Percentiles rank a stretch among this genome's conserved stretches.
These are phyloP conservation scores for Drosophila lowei DNA, from an alignment of 1,140 invertebrate genomes.

Conservation along the genomic window DNA sequence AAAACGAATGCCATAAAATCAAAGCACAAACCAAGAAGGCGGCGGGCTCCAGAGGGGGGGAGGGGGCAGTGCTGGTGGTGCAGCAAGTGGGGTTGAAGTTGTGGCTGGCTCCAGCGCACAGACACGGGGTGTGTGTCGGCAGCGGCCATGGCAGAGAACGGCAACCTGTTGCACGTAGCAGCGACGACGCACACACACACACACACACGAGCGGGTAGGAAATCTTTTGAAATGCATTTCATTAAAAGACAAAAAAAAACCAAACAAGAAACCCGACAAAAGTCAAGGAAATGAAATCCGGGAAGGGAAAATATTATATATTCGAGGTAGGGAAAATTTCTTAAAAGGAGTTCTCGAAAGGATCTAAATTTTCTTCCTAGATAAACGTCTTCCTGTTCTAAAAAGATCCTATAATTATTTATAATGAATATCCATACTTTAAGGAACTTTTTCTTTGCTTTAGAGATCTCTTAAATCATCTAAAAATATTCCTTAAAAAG, in stretches of 20 bases:
- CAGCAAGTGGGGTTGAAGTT: background rate
- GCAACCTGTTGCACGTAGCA: constrained; percentile 64
- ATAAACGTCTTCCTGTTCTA: too few relatives aligned
- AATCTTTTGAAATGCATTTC: constrained; percentile 63
- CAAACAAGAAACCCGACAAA: constrained; percentile 9
- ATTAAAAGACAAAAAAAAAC: constrained; percentile 36
- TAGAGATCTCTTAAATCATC: too few relatives aligned
- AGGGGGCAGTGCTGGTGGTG: background rate
- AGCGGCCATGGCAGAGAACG: constrained; percentile 31
- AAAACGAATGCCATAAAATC: constrained; percentile 70
- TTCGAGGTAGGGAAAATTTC: too few relatives aligned
- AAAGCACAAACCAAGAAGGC: constrained; percentile 59
- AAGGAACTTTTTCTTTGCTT: too few relatives aligned
- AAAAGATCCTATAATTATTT: too few relatives aligned
- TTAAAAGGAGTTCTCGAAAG: too few relatives aligned
- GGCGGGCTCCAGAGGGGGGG: constrained; percentile 21
- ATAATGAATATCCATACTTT: too few relatives aligned
- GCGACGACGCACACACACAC: constrained; percentile 2
- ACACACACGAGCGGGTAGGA: constrained; percentile 26
- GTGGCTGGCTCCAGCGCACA: background rate
- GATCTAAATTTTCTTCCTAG: too few relatives aligned
- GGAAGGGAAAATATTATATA: background rate
- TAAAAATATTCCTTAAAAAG: too few relatives aligned
- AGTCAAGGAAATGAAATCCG: background rate
- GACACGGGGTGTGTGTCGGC: constrained; percentile 6